Evolutionary conservation across 1,140 invertebrate genomes (phyloP), one percentile per base, ranked within the genome.

Genomic region (Amphibalanus amphitrite): DNA sequence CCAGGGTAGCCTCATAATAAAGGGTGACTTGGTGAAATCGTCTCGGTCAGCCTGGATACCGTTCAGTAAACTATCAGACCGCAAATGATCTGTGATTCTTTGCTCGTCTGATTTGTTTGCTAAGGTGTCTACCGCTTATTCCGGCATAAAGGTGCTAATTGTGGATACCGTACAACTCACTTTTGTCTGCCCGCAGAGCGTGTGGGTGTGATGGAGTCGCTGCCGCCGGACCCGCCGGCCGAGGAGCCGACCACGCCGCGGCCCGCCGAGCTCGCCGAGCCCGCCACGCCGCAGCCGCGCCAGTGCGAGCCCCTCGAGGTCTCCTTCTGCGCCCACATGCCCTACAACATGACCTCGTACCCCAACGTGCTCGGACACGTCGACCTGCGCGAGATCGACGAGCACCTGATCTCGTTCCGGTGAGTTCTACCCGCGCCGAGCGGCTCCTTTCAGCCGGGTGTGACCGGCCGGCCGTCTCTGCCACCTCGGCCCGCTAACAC

Each of bases 271-370:
- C 13, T 59, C 47, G 1, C 47, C 47, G 47, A 59, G 47, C 33
- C 33, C 4, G 47, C 20, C 47, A 20, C 47, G 47, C 47, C 23
- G 47, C 10, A 23, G 47, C 47, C 65, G n/a, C 65, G 26, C 23
- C 65, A 28, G 10, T 93, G 91, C 77, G 82, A 83, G 30, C 81
- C 84, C 6, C 70, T 89, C 4, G 82, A 86, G 67, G 78, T 93
- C 0, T 77, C 82, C 1, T 90, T 91, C 73, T 93, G 91, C 77
- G 67, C 29, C 0, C 83, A 84, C 47, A 79, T 91, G 29, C 82
- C 85, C 0, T 90, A 90, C 78, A 92, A 92, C 76, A 78, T 84
- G 0, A 93, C 90, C 0, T 87, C 89, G 0, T 93, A 91, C 78
- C 91, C 91, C 0, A 93, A 93, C 79, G 79, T 91, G 1, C 80